These are phyloP conservation scores for Daubentonia madagascariensis DNA, from an alignment of 2,113 vertebrate species.

Conservation along the genomic window DNA sequence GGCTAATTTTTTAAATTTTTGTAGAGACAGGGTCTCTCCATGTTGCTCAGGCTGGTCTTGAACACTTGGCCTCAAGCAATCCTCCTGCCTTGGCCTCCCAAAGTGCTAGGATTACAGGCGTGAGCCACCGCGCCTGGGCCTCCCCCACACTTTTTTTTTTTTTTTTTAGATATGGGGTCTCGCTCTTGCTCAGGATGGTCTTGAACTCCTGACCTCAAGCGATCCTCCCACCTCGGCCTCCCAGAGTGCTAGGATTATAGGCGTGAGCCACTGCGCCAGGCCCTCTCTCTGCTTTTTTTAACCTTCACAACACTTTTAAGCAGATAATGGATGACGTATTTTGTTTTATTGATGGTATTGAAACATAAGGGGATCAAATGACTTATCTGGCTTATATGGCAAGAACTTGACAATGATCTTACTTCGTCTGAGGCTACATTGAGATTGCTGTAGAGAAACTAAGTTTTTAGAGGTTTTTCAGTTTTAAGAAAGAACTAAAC, in stretches of 20 bases:
- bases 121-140: not conserved
- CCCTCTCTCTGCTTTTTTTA: not conserved
- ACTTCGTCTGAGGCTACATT: not conserved
- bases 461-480: constrained; percentile 1
- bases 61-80: too few species aligned
- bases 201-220: too few species aligned
- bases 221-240: too few species aligned
- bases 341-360: not conserved
- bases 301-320: not conserved
- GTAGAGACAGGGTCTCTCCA: too few species aligned
- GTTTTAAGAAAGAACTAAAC: not conserved
- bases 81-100: too few species aligned
- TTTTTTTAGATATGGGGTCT: too few species aligned
- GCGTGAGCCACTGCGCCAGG: not conserved
- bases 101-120: too few species aligned
- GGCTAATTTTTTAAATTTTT: too few species aligned
- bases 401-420: constrained; percentile 21
- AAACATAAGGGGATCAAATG: not conserved
- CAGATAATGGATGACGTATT: not conserved
- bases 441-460: constrained; percentile 15
- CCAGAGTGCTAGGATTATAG: too few species aligned
- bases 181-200: too few species aligned
- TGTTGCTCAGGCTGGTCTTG: too few species aligned
- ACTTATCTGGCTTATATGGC: not conserved
- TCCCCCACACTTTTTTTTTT: too few species aligned